phyloP scores from a whole-genome alignment of 2,113 vertebrate species.

The Zingel zingel region DNA sequence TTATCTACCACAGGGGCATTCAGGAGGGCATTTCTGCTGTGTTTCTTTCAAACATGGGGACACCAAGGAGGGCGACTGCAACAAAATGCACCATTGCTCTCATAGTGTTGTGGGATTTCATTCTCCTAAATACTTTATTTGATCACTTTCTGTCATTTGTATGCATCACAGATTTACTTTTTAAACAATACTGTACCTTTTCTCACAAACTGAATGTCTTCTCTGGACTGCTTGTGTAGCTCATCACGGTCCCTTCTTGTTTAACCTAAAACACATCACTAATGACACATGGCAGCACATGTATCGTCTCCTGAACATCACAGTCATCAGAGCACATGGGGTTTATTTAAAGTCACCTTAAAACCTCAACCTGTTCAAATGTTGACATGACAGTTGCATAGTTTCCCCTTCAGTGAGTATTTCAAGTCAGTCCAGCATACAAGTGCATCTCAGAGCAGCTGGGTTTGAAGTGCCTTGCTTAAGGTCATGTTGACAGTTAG shows the following conservation, averaged over 20 bases:
- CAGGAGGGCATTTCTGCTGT: too few relatives aligned
- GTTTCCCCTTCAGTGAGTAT: background rate
- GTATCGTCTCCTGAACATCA: background rate
- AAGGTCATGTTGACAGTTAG: constrained; percentile 65
- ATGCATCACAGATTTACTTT: background rate
- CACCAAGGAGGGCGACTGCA: too few relatives aligned
- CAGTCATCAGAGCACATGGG: background rate
- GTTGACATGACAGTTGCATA: background rate
- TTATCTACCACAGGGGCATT: too few relatives aligned
- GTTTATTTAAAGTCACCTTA: constrained; percentile 25
- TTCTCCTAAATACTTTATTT: background rate
- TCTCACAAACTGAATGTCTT: background rate
- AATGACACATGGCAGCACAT: constrained; percentile 8
- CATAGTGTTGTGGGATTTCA: background rate
- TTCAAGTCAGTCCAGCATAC: constrained; percentile 1
- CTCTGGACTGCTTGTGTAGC: background rate
- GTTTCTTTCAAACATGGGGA: too few relatives aligned
- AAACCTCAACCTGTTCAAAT: constrained; percentile 17
- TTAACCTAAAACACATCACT: background rate
- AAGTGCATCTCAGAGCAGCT: constrained; percentile 58
- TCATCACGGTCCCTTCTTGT: constrained; percentile 6
- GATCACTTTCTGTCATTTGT: background rate
- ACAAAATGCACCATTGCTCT: too few relatives aligned
- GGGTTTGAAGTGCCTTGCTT: constrained; percentile 58
- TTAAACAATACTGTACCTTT: background rate